phyloP scores from a whole-genome alignment of 2,888 invertebrate genomes.

The Dryobotodes eremita region DNA sequence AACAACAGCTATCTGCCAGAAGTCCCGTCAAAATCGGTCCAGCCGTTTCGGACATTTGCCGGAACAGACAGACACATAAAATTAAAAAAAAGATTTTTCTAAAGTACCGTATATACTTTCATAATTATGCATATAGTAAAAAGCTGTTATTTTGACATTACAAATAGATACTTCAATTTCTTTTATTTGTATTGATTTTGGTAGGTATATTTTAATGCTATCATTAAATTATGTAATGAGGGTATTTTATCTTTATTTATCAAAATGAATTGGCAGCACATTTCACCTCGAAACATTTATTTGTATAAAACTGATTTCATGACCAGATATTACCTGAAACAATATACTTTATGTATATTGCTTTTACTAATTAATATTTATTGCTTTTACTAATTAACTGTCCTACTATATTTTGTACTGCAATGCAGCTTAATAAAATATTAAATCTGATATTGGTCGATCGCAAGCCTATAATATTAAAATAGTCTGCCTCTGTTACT shows the following conservation, averaged over 20 bases:
- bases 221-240: conserved; percentile 17
- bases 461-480: conserved; percentile 2
- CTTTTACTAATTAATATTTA: background rate
- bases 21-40: no score
- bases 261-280: background rate
- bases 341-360: background rate
- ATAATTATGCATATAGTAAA: no score
- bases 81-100: no score
- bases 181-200: conserved; percentile 1
- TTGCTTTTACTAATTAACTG: background rate
- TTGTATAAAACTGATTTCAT: background rate
- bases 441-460: background rate
- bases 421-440: conserved; percentile 3
- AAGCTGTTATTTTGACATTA: no score
- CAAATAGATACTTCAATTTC: no score
- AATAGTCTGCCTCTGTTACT: background rate
- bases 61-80: no score
- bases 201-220: conserved; percentile 2
- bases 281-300: conserved; percentile 16
- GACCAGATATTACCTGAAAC: background rate
- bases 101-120: no score
- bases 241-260: conserved; percentile 28
- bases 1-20: no score
- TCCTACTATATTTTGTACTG: conserved; percentile 2
- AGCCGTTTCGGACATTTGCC: no score